Conservation (phyloP, 2,888 invertebrate species). For the Heliconius ethilla region DNA sequence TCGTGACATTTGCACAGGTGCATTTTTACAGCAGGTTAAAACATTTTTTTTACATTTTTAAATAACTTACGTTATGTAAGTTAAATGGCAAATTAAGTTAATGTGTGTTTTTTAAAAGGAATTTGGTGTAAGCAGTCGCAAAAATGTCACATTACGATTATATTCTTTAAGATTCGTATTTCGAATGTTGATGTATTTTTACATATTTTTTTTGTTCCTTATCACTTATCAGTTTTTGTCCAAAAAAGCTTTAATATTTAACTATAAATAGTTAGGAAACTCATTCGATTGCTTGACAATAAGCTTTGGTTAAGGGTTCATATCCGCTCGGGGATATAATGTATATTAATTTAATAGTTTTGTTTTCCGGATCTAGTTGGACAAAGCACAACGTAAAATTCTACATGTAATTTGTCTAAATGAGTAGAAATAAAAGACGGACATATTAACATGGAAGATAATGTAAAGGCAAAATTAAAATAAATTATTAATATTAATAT, state of each 20-base stretch:
- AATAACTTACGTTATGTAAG: conserved; percentile 1
- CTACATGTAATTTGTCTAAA: too few relatives aligned
- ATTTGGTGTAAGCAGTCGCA: conserved; percentile 4
- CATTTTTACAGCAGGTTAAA: conserved; percentile 16
- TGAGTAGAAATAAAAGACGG: too few relatives aligned
- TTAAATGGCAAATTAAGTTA: neutral
- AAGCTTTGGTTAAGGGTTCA: neutral
- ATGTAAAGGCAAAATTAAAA: too few relatives aligned
- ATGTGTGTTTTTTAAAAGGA: conserved; percentile 3
- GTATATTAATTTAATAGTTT: too few relatives aligned
- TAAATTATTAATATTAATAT: too few relatives aligned
- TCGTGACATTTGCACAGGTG: conserved; percentile 34
- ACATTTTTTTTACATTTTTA: neutral
- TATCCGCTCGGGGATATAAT: too few relatives aligned
- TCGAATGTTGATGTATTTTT: too few relatives aligned
- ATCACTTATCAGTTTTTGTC: neutral
- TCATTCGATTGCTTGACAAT: neutral
- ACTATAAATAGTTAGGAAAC: neutral
- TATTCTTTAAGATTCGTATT: neutral
- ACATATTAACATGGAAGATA: too few relatives aligned
- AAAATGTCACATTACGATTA: neutral
- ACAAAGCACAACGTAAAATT: too few relatives aligned
- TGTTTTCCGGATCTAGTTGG: too few relatives aligned
- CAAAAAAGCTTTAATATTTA: neutral
- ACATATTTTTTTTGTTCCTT: neutral